Percentiles rank a stretch among this genome's conserved stretches.
These are phyloP conservation scores for Actinia equina DNA, from an alignment of 64 coral and sea anemone genomes.

Conservation along the genomic window DNA sequence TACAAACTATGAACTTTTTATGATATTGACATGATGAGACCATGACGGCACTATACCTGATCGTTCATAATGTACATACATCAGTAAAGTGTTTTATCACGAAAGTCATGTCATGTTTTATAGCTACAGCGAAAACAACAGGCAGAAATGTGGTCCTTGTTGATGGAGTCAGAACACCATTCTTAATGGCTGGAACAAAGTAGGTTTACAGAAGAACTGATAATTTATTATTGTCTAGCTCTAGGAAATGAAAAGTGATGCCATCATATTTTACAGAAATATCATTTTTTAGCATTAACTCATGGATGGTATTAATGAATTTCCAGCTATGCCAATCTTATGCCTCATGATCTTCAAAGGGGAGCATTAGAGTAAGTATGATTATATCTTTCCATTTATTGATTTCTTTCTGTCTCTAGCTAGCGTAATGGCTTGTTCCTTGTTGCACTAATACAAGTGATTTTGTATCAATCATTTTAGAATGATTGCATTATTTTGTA, in stretches of 20 bases:
- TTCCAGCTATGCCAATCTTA: slow-evolving; percentile 51
- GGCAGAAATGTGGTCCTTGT: slow-evolving; percentile 64
- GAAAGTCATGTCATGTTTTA: neutral
- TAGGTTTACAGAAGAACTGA: neutral
- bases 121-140: neutral
- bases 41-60: neutral
- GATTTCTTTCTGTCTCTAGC: too few species aligned
- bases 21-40: too few species aligned
- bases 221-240: too few species aligned
- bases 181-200: slow-evolving; percentile 62
- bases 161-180: slow-evolving; percentile 70
- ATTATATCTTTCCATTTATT: too few species aligned
- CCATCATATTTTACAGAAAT: too few species aligned
- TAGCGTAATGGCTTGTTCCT: too few species aligned
- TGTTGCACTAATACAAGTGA: too few species aligned
- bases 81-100: too few species aligned
- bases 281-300: neutral
- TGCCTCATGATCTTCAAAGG: slow-evolving; percentile 63
- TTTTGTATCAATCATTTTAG: too few species aligned
- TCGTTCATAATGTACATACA: neutral
- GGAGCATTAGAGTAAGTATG: slow-evolving; percentile 60
- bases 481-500: too few species aligned
- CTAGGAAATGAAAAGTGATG: too few species aligned
- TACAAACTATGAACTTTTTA: too few species aligned
- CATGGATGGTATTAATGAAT: neutral